Conservation (phyloP, 2,888 invertebrate species). For the Papilio demoleus region DNA sequence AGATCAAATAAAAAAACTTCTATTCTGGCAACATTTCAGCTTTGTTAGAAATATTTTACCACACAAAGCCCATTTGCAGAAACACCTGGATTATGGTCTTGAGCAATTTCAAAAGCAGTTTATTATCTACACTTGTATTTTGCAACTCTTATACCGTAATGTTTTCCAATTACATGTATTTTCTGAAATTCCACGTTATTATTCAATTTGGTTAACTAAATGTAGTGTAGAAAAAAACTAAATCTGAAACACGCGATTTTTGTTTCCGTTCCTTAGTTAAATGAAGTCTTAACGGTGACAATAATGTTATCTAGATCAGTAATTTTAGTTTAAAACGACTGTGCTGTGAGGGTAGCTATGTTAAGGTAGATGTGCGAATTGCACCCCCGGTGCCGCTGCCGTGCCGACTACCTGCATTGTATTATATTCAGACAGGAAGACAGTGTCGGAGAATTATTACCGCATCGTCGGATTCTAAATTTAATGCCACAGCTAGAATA, state of each 20-base stretch:
- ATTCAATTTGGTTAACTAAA: too few relatives aligned
- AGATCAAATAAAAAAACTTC: too few relatives aligned
- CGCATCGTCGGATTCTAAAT: conserved; percentile 31
- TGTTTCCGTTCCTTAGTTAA: not conserved
- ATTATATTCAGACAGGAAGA: conserved; percentile 35
- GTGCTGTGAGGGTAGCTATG: not conserved
- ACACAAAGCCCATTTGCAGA: not conserved
- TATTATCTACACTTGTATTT: too few relatives aligned
- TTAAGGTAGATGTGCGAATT: conserved; percentile 18
- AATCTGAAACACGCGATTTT: not conserved
- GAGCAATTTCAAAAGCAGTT: too few relatives aligned
- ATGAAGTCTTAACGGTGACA: not conserved
- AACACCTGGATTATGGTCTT: not conserved
- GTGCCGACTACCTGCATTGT: conserved; percentile 31
- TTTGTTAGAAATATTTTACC: not conserved
- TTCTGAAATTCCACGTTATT: not conserved
- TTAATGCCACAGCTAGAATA: conserved; percentile 9
- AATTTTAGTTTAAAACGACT: not conserved
- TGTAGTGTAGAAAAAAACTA: too few relatives aligned
- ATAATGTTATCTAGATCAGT: not conserved
- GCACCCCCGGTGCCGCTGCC: conserved; percentile 10
- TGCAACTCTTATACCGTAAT: too few relatives aligned
- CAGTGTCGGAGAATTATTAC: conserved; percentile 36
- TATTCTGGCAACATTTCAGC: not conserved
- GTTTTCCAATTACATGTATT: too few relatives aligned